Conservation (phyloP, 2,113 vertebrate species). For the Ailurus styani region DNA sequence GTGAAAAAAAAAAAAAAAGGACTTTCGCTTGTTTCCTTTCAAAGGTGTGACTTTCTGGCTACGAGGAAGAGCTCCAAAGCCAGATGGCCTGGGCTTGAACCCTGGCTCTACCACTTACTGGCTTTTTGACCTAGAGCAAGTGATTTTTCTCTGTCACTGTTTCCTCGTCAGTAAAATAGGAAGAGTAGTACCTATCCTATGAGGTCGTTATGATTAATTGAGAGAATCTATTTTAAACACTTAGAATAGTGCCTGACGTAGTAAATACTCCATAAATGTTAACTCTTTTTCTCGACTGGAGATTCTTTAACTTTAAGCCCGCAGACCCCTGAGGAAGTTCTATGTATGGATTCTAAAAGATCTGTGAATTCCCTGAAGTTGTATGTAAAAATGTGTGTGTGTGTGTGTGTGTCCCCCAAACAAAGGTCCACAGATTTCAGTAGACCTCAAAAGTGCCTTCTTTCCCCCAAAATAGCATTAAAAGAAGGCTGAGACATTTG, state of each 20-base stretch:
- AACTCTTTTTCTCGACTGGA: not conserved
- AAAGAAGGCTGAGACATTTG: not conserved
- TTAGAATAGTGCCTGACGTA: not conserved
- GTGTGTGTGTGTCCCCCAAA: not conserved
- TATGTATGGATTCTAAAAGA: not conserved
- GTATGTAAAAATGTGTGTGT: not conserved
- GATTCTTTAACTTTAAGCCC: not conserved
- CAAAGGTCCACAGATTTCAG: not conserved
- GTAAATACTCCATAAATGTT: not conserved
- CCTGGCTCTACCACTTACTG: not conserved
- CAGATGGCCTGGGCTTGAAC: not conserved
- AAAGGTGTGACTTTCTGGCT: not conserved
- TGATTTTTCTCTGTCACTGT: not conserved
- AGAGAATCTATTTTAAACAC: conserved; percentile 18
- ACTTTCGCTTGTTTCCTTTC: not conserved
- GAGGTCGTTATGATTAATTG: not conserved
- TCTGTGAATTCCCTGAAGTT: not conserved
- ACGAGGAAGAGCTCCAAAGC: not conserved
- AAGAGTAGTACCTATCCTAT: not conserved
- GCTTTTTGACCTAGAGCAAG: not conserved
- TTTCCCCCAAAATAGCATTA: not conserved
- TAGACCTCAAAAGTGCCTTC: not conserved
- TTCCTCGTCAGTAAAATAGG: conserved; percentile 6
- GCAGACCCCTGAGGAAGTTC: not conserved
- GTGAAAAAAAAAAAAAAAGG: not conserved